Conservation (phyloP, 2,888 invertebrate genomes). For the Syrphus vitripennis region DNA sequence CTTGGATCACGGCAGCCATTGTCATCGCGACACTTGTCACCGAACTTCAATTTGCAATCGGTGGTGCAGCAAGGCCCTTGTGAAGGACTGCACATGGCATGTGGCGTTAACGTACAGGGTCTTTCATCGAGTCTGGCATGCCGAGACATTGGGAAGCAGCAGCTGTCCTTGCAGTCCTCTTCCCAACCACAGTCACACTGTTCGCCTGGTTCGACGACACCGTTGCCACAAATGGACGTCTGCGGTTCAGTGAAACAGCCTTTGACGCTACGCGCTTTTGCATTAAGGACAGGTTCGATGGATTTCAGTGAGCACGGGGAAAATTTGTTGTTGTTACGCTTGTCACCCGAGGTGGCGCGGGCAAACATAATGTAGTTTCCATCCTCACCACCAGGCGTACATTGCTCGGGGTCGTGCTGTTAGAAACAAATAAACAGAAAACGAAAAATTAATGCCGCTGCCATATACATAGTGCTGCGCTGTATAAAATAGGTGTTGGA, state of each 20-base stretch:
- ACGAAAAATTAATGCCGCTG: constrained; percentile 55
- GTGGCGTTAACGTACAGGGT: constrained; percentile 93
- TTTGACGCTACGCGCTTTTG: constrained; percentile 93
- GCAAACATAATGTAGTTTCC: constrained; percentile 99
- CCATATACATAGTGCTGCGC: not conserved
- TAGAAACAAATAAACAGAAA: constrained; percentile 72
- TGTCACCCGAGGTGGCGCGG: constrained; percentile 98
- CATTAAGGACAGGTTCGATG: constrained; percentile 95
- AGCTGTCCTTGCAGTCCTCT: constrained; percentile 95
- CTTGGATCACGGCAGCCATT: constrained; percentile 96
- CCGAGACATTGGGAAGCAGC: constrained; percentile 95
- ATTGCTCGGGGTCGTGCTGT: constrained; percentile 97
- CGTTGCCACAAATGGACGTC: constrained; percentile 98
- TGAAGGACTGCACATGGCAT: constrained; percentile 79
- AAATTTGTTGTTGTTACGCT: constrained; percentile 98
- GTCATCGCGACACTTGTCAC: constrained; percentile 94
- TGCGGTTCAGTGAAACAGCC: constrained; percentile 97
- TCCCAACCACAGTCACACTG: constrained; percentile 99
- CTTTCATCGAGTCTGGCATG: constrained; percentile 89
- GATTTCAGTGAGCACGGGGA: constrained; percentile 96
- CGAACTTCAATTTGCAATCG: constrained; percentile 91
- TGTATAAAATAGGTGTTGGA: not conserved
- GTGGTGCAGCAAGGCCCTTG: constrained; percentile 97
- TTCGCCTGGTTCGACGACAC: constrained; percentile 97
- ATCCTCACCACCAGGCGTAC: constrained; percentile 96